A percentile compares a stretch with the other conserved stretches of the same genome.
Evolutionary conservation across 2,113 vertebrate species (phyloP).

Genomic region (Pelvicachromis taeniatus): DNA sequence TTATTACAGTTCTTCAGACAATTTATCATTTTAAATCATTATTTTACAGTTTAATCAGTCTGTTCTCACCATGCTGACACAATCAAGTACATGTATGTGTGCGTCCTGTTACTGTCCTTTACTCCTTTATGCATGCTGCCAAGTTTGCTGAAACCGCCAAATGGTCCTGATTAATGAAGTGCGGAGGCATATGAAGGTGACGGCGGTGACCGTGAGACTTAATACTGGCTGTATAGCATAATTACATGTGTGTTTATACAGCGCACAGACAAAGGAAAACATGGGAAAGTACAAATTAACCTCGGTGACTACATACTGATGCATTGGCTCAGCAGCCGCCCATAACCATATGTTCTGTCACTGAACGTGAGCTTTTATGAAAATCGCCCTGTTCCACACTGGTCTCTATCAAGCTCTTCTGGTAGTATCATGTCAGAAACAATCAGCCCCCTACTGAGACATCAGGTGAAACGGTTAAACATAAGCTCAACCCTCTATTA

Average conservation of each 20-base stretch:
- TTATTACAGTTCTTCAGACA: background rate
- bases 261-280: slow-evolving; percentile 35
- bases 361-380: background rate
- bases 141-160: background rate
- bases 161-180: slow-evolving; percentile 12
- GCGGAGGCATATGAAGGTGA: slow-evolving; percentile 5
- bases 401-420: background rate
- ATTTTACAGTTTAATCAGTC: background rate
- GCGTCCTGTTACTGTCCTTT: background rate
- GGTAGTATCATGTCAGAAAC: slow-evolving; percentile 8
- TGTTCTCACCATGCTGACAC: background rate
- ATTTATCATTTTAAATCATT: background rate
- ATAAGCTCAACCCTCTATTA: background rate
- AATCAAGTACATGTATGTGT: background rate
- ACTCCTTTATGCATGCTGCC: background rate
- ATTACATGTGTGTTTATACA: slow-evolving; percentile 36
- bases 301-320: slow-evolving; percentile 12
- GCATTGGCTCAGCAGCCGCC: slow-evolving; percentile 6
- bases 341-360: slow-evolving; percentile 35
- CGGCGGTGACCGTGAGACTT: background rate
- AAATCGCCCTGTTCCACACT: background rate
- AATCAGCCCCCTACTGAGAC: slow-evolving; percentile 18
- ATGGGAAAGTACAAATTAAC: slow-evolving; percentile 51
- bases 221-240: slow-evolving; percentile 1
- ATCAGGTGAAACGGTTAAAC: slow-evolving; percentile 26